These are phyloP conservation scores for Phylloscopus trochilus DNA, from an alignment of 2,113 vertebrate genomes.

Conservation along the genomic window DNA sequence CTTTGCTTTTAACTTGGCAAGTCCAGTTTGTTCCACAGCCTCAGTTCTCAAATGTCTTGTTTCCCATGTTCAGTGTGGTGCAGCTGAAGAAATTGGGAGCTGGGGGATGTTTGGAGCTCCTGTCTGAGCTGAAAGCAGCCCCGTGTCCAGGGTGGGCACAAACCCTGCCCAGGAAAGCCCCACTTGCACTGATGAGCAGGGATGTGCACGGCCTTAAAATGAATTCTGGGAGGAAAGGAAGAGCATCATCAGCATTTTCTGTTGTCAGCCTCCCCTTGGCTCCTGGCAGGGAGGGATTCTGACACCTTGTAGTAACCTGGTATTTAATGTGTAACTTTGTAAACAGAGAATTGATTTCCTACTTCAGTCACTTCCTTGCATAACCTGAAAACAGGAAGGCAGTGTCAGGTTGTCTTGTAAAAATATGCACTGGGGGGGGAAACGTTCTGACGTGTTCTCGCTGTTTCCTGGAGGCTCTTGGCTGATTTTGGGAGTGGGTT, in stretches of 20 bases:
- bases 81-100: neutral
- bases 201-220: neutral
- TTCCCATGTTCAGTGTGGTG: neutral
- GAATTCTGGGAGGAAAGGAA: neutral
- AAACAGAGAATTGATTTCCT: neutral
- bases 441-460: neutral
- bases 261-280: neutral
- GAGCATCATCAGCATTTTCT: neutral
- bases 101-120: neutral
- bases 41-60: neutral
- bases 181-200: neutral
- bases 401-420: neutral
- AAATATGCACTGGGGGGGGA: neutral
- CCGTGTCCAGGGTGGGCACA: neutral
- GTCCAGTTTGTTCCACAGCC: neutral
- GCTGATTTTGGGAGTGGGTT: rapidly evolving
- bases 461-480: neutral
- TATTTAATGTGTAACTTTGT: neutral
- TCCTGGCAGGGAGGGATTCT: neutral
- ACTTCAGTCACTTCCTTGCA: neutral
- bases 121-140: neutral
- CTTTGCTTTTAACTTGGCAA: neutral
- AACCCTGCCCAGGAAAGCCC: neutral
- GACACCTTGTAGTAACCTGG: neutral
- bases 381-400: neutral